These are phyloP conservation scores for Pipistrellus pygmaeus DNA, from an alignment of 2,797 vertebrate species.

Conservation along the genomic window DNA sequence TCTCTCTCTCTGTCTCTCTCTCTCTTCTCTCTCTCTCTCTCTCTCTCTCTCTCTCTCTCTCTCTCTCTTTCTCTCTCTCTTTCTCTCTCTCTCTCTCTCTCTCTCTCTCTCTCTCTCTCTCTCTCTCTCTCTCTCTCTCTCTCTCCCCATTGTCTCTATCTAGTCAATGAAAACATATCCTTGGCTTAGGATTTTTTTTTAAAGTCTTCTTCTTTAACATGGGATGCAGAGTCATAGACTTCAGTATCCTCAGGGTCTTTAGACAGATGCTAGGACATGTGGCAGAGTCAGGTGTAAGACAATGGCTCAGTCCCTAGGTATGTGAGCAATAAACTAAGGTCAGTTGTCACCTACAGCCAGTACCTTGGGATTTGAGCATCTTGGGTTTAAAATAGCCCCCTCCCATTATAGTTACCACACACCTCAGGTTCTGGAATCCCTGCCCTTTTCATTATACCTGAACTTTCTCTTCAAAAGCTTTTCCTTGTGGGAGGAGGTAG, in stretches of 20 bases:
- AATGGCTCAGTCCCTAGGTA: background rate
- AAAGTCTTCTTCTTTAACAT: background rate
- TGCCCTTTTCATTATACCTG: background rate
- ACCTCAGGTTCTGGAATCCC: background rate
- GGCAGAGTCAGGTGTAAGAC: background rate
- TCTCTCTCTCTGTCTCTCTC: too few species aligned
- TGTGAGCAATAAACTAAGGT: background rate
- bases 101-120: too few species aligned
- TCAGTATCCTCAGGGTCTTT: background rate
- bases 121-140: too few species aligned
- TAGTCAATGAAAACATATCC: background rate
- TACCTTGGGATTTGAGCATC: background rate
- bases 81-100: too few species aligned
- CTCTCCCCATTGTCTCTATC: background rate
- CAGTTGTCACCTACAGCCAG: background rate
- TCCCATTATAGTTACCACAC: background rate
- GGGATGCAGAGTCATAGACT: background rate
- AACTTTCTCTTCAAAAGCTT: slow-evolving; percentile 22
- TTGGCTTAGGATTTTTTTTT: background rate
- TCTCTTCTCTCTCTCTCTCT: too few species aligned
- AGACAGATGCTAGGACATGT: background rate
- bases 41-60: too few species aligned
- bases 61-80: too few species aligned
- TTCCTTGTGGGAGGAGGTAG: background rate
- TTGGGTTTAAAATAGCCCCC: background rate